Evolutionary conservation across 2,888 invertebrate species (phyloP), one percentile per base, ranked within the genome.

Genomic region (Drosophila aldrichi): DNA sequence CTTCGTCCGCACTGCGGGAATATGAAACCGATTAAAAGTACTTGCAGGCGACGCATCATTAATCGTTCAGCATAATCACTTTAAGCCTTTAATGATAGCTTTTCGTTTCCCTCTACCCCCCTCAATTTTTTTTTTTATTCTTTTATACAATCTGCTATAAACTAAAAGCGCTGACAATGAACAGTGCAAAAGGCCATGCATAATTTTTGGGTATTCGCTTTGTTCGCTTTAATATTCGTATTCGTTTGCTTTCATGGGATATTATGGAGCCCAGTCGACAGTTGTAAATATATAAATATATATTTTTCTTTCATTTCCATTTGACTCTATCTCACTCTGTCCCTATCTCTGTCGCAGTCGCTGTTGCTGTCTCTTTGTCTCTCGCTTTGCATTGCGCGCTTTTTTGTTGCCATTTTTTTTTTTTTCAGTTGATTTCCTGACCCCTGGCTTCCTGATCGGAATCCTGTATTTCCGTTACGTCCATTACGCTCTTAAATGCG

Each of bases 401-500:
- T 87, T 82, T 79, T 77, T 76, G 77, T 70, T 70, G 65, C 48
- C 70, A 72, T 63, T 81, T 78, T 87, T 89, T 84, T 80, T 63
- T 81, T 78, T 87, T 89, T 84, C 82, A 74, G 82, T 88, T 88
- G 89, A 88, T 89, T 87, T 87, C 86, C 86, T 81, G 88, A 70
- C 77, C 75, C 78, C 65, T 68, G 64, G 69, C 77, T 88, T 88
- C 87, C 87, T 89, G 88, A 90, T 89, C 87, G 87, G 87, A 88
- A 86, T 86, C 70, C 77, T 64, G 82, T 86, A 88, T 88, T 88
- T 88, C 90, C 90, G 84, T 72, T 75, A 69, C 73, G 84, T 82
- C 89, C 82, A 90, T 88, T 90, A 83, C 74, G 81, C 64, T 80
- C 71, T 87, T 79, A 81, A 85, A 84, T 75, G 79, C 56, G 82